These are phyloP conservation scores for Apeira syringaria DNA, from an alignment of 2,888 invertebrate genomes.

Conservation along the genomic window DNA sequence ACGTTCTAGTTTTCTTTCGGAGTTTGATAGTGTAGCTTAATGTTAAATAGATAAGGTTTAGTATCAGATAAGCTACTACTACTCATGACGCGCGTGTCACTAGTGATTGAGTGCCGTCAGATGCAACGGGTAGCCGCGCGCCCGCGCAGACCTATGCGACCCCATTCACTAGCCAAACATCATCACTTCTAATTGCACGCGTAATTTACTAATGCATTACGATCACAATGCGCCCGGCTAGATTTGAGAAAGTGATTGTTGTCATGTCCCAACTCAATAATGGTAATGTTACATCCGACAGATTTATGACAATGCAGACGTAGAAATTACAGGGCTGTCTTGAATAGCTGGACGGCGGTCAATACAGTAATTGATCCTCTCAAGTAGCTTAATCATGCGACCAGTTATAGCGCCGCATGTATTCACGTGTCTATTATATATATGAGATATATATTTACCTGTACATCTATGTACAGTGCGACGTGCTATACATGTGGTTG, in stretches of 20 bases:
- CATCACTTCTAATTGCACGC: conserved; percentile 68
- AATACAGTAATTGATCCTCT: conserved; percentile 46
- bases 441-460: conserved; percentile 1
- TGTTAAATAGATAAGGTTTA: conserved; percentile 40
- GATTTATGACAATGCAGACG: conserved; percentile 44
- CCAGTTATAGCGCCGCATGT: conserved; percentile 12
- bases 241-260: conserved; percentile 35
- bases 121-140: conserved; percentile 50
- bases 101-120: conserved; percentile 71
- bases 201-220: conserved; percentile 66
- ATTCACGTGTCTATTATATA: conserved; percentile 26
- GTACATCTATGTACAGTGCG: conserved; percentile 3
- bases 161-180: conserved; percentile 65
- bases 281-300: conserved; percentile 37
- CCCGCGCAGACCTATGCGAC: conserved; percentile 59
- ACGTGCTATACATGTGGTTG: conserved; percentile 30
- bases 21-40: conserved; percentile 51
- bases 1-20: conserved; percentile 44
- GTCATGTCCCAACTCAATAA: conserved; percentile 33
- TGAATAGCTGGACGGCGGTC: conserved; percentile 37
- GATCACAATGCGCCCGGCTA: conserved; percentile 20
- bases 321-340: conserved; percentile 33
- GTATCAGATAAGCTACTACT: conserved; percentile 26
- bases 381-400: conserved; percentile 37
- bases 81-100: conserved; percentile 41